Conservation (phyloP, 2,888 invertebrate species). For the Gymnosoma rotundatum region DNA sequence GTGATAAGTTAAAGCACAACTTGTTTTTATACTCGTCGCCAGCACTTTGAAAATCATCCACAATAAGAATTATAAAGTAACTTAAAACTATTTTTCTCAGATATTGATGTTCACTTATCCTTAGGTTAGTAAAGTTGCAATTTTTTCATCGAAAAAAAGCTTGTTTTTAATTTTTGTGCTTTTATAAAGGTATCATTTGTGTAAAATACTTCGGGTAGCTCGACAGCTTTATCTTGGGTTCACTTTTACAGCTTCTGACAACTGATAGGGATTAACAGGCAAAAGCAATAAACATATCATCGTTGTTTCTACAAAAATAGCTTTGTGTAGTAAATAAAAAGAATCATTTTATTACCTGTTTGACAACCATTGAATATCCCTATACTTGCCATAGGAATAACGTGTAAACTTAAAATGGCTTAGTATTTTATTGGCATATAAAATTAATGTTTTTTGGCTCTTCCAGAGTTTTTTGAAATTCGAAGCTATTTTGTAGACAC, state of each 20-base stretch:
- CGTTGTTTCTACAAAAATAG: background rate
- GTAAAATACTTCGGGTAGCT: constrained; percentile 32
- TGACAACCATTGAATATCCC: no score
- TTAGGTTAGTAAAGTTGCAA: constrained; percentile 35
- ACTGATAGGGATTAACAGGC: constrained; percentile 41
- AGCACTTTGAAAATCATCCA: constrained; percentile 7
- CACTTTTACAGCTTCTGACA: constrained; percentile 56
- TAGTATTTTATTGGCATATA: no score
- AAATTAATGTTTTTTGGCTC: no score
- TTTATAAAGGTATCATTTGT: constrained; percentile 19
- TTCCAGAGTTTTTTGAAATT: no score
- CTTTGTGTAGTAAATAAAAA: no score
- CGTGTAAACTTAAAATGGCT: no score
- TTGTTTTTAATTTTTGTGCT: background rate
- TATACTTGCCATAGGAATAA: no score
- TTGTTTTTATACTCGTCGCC: constrained; percentile 17
- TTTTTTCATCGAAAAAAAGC: constrained; percentile 41
- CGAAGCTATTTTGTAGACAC: no score
- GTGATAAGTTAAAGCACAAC: constrained; percentile 43
- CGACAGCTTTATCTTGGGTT: constrained; percentile 50
- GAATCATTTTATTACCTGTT: no score
- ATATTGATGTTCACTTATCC: constrained; percentile 40
- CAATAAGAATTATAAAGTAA: constrained; percentile 31
- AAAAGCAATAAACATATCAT: constrained; percentile 11
- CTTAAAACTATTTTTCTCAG: constrained; percentile 7